Conservation (phyloP, 2,797 vertebrate species). For the Crotalus adamanteus region DNA sequence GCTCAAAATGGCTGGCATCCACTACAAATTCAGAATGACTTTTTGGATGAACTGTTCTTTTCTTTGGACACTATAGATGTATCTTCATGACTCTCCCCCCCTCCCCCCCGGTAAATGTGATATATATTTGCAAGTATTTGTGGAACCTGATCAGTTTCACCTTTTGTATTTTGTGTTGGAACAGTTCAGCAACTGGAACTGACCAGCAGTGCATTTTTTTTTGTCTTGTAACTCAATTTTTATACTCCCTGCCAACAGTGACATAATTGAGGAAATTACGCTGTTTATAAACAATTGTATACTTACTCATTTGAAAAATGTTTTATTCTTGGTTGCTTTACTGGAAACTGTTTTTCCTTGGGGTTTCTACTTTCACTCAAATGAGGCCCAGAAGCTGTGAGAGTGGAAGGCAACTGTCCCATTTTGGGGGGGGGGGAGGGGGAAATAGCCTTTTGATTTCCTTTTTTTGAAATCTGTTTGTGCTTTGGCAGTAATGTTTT, state of each 20-base stretch:
- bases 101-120: background rate
- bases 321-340: background rate
- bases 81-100: background rate
- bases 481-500: background rate
- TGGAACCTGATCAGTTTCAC: background rate
- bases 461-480: background rate
- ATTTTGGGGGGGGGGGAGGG: background rate
- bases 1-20: background rate
- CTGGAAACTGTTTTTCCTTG: background rate
- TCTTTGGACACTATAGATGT: background rate
- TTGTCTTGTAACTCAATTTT: background rate
- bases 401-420: background rate
- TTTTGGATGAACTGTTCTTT: background rate
- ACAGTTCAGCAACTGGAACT: background rate
- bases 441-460: background rate
- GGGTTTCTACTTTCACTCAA: background rate
- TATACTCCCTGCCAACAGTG: conserved; percentile 9
- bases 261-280: conserved; percentile 12
- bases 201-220: background rate
- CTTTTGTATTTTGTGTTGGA: conserved; percentile 12
- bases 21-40: background rate
- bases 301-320: background rate
- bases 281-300: conserved; percentile 22
- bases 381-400: background rate
- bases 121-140: background rate